phyloP scores from a whole-genome alignment of 2,797 vertebrate genomes.

The Crypturellus tataupa region DNA sequence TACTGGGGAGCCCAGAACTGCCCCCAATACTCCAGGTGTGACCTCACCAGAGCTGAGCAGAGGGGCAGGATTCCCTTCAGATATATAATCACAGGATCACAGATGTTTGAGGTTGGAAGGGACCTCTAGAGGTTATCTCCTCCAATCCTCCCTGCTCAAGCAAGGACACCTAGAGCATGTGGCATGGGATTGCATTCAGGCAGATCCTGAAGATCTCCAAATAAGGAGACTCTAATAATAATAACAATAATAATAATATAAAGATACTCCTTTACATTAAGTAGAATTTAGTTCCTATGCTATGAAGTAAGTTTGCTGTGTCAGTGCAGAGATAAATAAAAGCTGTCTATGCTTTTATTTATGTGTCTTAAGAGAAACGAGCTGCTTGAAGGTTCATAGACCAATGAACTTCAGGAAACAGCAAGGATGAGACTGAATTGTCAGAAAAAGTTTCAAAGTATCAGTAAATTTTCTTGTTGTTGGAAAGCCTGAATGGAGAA shows the following conservation, averaged over 20 bases:
- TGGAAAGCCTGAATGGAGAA: neutral
- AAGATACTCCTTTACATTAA: neutral
- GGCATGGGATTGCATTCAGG: too few relatives aligned
- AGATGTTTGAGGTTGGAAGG: too few relatives aligned
- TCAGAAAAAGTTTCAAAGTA: neutral
- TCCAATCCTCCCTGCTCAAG: too few relatives aligned
- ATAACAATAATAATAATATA: too few relatives aligned
- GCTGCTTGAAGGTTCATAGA: neutral
- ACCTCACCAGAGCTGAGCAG: too few relatives aligned
- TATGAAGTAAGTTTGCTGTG: neutral
- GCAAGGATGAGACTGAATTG: neutral
- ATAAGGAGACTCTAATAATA: accelerated
- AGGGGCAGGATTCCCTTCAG: too few relatives aligned
- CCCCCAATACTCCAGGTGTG: too few relatives aligned
- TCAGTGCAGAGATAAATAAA: neutral
- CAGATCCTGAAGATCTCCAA: neutral
- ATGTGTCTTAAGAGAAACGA: neutral
- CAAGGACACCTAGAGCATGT: too few relatives aligned
- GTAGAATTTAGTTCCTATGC: neutral
- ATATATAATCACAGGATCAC: too few relatives aligned
- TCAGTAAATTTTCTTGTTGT: neutral
- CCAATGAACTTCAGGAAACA: neutral
- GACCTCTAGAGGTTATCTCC: too few relatives aligned
- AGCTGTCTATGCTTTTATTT: neutral
- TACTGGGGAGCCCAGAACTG: too few relatives aligned